These are phyloP conservation scores for Malurus elegans DNA, from an alignment of 2,113 vertebrate species.

Conservation along the genomic window DNA sequence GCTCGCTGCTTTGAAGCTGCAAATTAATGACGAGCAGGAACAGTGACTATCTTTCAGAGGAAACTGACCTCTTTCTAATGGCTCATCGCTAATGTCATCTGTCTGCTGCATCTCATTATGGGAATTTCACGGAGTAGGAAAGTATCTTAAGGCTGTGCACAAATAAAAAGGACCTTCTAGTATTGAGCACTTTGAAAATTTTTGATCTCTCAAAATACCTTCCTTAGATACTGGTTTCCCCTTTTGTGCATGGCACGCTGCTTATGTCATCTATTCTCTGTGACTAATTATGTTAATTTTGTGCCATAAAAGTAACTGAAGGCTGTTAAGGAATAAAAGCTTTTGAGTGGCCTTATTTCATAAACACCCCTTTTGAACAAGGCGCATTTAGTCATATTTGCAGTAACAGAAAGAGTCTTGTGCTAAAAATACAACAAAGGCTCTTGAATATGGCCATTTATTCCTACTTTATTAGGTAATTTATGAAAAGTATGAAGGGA, in stretches of 20 bases:
- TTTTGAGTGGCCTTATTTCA: slow-evolving; percentile 82
- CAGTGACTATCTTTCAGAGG: slow-evolving; percentile 90
- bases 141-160: slow-evolving; percentile 98
- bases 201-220: slow-evolving; percentile 95
- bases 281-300: slow-evolving; percentile 93
- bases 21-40: slow-evolving; percentile 96
- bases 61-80: slow-evolving; percentile 99
- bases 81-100: slow-evolving; percentile 94
- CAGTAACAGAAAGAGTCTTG: slow-evolving; percentile 87
- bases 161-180: slow-evolving; percentile 98
- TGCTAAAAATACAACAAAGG: slow-evolving; percentile 88
- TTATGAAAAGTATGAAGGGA: slow-evolving; percentile 86
- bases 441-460: slow-evolving; percentile 85
- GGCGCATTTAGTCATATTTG: slow-evolving; percentile 85
- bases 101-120: slow-evolving; percentile 98
- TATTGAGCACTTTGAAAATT: slow-evolving; percentile 94
- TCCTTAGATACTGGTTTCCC: slow-evolving; percentile 83
- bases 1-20: slow-evolving; percentile 91
- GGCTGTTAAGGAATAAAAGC: slow-evolving; percentile 85
- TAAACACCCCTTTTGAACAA: slow-evolving; percentile 86
- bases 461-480: slow-evolving; percentile 88
- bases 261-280: slow-evolving; percentile 85
- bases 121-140: slow-evolving; percentile 88
- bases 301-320: slow-evolving; percentile 86
- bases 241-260: slow-evolving; percentile 79